These are phyloP conservation scores for Edolisoma coerulescens DNA, from an alignment of 2,113 vertebrate genomes.

Conservation along the genomic window DNA sequence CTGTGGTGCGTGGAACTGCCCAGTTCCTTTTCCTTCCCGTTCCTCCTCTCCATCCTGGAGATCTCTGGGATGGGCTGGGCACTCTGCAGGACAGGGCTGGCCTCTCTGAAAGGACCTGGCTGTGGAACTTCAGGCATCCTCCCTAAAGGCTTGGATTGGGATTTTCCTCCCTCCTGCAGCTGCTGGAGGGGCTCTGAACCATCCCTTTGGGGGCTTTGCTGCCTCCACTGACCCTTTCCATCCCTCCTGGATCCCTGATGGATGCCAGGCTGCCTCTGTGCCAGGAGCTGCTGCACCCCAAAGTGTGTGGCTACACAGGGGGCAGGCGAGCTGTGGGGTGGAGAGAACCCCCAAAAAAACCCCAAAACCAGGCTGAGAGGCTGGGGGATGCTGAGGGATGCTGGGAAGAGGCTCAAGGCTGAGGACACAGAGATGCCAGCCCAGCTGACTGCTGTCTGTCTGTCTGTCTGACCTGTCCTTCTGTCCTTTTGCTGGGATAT, in stretches of 20 bases:
- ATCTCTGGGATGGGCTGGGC: rapidly evolving
- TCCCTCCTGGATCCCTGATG: rapidly evolving
- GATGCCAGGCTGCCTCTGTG: not conserved
- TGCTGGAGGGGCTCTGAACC: not conserved
- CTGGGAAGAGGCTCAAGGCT: not conserved
- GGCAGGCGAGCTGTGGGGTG: not conserved
- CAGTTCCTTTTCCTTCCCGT: not conserved
- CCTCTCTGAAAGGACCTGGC: not conserved
- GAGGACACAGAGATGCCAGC: not conserved
- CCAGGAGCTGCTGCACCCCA: not conserved
- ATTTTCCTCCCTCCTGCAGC: not conserved
- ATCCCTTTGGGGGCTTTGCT: not conserved
- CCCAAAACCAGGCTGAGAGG: rapidly evolving
- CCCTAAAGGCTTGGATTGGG: not conserved
- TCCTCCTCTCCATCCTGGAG: not conserved
- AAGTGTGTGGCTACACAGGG: rapidly evolving
- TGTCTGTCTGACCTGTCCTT: not conserved
- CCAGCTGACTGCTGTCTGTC: not conserved
- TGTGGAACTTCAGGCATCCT: not conserved
- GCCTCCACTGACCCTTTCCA: not conserved
- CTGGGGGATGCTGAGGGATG: not conserved
- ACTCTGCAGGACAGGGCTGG: not conserved
- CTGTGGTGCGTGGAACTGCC: not conserved
- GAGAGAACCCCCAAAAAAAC: rapidly evolving
- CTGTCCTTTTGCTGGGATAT: not conserved